Conservation (phyloP, 2,888 invertebrate genomes). For the Exephanes ischioxanthus region DNA sequence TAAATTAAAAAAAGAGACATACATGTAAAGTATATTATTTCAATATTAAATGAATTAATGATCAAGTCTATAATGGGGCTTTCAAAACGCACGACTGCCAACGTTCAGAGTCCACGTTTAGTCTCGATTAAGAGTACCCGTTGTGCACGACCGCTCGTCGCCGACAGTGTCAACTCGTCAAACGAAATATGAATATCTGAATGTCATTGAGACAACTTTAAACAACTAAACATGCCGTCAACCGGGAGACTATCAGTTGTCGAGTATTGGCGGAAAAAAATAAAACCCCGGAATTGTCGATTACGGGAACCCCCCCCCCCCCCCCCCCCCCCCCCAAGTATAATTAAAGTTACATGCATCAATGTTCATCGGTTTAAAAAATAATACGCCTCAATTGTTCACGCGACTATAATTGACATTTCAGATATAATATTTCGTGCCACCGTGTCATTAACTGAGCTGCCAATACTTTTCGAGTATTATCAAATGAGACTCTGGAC, state of each 20-base stretch:
- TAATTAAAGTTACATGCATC: slow-evolving; percentile 34
- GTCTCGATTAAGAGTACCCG: slow-evolving; percentile 22
- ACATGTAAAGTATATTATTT: slow-evolving; percentile 82
- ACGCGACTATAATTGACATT: background rate
- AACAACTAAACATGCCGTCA: background rate
- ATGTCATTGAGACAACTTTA: background rate
- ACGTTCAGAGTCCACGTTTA: slow-evolving; percentile 18
- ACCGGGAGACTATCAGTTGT: too few relatives aligned
- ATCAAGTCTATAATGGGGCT: slow-evolving; percentile 81
- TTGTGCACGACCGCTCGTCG: background rate
- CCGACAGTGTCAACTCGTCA: background rate
- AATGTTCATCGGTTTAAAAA: background rate
- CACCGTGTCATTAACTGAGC: background rate
- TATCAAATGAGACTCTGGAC: slow-evolving; percentile 16
- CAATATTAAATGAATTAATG: slow-evolving; percentile 75
- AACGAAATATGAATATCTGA: slow-evolving; percentile 8
- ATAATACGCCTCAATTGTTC: background rate
- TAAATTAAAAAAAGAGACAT: slow-evolving; percentile 83
- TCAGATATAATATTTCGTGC: background rate
- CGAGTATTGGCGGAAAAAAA: background rate
- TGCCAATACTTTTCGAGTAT: slow-evolving; percentile 5
- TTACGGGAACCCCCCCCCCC: background rate
- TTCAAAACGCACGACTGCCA: slow-evolving; percentile 41
- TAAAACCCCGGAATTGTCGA: background rate
- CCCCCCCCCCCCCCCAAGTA: background rate